Conservation (phyloP, 30 jellyfish, hydroid and myxozoan species). For the Turritopsis rubra region DNA sequence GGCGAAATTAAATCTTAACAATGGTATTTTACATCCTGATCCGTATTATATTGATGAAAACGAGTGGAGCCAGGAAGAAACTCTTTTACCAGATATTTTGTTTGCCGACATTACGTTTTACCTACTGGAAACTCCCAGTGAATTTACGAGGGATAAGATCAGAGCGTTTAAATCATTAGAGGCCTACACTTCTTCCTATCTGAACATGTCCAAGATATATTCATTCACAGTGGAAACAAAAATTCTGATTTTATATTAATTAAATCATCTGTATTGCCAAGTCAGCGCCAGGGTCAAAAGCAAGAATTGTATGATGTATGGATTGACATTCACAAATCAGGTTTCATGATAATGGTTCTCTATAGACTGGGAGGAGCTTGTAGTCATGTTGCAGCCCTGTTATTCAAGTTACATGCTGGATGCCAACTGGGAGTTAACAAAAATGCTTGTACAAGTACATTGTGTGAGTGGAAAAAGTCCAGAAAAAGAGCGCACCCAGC, state of each 20-base stretch:
- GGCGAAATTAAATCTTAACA: neutral
- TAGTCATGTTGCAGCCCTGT: neutral
- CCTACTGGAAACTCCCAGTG: neutral
- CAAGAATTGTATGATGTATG: neutral
- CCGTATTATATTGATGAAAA: no score
- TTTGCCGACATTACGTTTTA: neutral
- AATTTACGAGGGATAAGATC: neutral
- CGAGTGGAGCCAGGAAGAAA: neutral
- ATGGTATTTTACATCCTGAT: no score
- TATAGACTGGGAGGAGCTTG: neutral
- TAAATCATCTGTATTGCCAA: conserved; percentile 7
- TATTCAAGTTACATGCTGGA: neutral
- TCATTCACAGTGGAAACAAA: neutral
- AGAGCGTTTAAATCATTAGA: neutral
- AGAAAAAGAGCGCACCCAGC: neutral
- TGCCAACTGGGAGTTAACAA: neutral
- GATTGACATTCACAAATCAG: neutral
- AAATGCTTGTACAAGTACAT: neutral
- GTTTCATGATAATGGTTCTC: no score
- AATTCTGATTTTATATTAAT: neutral
- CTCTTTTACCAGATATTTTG: neutral
- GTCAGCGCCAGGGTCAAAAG: conserved; percentile 13
- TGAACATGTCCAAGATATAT: conserved; percentile 5
- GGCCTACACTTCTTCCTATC: neutral
- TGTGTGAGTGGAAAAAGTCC: neutral